Evolutionary conservation across 2,888 invertebrate species (phyloP).

Genomic region (Bembecia ichneumoniformis): DNA sequence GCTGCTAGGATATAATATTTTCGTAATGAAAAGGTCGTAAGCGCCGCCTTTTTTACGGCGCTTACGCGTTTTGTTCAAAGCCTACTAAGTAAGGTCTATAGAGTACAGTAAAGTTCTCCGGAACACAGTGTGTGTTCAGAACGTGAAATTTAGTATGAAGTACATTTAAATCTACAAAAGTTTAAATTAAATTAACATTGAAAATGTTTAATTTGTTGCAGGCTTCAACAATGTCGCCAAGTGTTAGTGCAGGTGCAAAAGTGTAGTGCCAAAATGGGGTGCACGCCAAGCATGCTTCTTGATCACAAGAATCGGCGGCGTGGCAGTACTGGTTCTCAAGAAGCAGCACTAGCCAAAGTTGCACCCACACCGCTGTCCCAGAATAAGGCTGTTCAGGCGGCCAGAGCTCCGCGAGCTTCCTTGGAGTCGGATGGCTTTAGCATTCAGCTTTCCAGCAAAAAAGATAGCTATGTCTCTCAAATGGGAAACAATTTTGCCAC

Average conservation of each 20-base stretch:
- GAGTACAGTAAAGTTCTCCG: too few relatives aligned
- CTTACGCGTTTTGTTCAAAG: too few relatives aligned
- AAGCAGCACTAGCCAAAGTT: constrained; percentile 59
- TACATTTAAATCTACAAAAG: too few relatives aligned
- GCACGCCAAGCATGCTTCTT: constrained; percentile 75
- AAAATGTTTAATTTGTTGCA: neutral
- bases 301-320: constrained; percentile 74
- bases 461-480: constrained; percentile 68
- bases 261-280: constrained; percentile 73
- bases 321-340: constrained; percentile 67
- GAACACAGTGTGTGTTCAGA: too few relatives aligned
- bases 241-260: constrained; percentile 44
- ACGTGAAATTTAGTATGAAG: too few relatives aligned
- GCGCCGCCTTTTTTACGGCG: too few relatives aligned
- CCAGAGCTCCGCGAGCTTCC: constrained; percentile 60
- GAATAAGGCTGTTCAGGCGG: constrained; percentile 59
- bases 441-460: constrained; percentile 63
- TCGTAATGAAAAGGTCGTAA: too few relatives aligned
- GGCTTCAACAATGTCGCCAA: neutral
- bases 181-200: too few relatives aligned
- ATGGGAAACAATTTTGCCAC: constrained; percentile 70
- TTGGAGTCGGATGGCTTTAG: constrained; percentile 67
- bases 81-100: too few relatives aligned
- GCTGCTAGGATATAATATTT: too few relatives aligned
- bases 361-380: constrained; percentile 53